These are phyloP conservation scores for Brassicogethes aeneus DNA, from an alignment of 2,888 invertebrate species.

Conservation along the genomic window DNA sequence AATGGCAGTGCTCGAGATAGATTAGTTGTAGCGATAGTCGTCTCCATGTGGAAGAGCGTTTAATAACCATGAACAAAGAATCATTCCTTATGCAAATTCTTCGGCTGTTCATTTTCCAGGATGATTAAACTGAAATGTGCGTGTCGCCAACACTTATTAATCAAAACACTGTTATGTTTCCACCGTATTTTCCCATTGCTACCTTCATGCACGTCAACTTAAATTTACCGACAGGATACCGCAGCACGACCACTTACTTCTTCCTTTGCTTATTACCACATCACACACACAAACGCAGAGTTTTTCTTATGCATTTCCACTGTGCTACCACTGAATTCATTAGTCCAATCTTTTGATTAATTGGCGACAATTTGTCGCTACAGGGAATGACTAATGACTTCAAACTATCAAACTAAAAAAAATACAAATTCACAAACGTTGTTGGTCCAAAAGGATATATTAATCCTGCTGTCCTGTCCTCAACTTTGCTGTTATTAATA, in stretches of 20 bases:
- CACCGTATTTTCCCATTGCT: slow-evolving; percentile 20
- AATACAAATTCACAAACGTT: too few relatives aligned
- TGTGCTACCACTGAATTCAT: too few relatives aligned
- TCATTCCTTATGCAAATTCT: slow-evolving; percentile 35
- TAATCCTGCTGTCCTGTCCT: slow-evolving; percentile 15
- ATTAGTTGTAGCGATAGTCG: slow-evolving; percentile 1
- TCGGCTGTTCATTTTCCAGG: slow-evolving; percentile 31
- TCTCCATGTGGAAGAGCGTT: slow-evolving; percentile 15
- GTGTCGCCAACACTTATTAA: slow-evolving; percentile 40
- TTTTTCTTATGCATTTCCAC: too few relatives aligned
- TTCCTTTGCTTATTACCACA: slow-evolving; percentile 1
- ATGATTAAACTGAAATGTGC: slow-evolving; percentile 40
- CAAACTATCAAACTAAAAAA: too few relatives aligned
- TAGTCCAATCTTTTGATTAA: too few relatives aligned
- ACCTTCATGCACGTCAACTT: slow-evolving; percentile 1
- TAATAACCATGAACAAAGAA: slow-evolving; percentile 36
- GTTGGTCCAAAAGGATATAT: too few relatives aligned
- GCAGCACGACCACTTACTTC: neutral
- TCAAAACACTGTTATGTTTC: slow-evolving; percentile 30
- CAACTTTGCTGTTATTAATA: slow-evolving; percentile 27
- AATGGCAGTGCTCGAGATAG: neutral
- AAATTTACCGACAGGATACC: neutral
- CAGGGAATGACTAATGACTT: too few relatives aligned
- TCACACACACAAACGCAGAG: too few relatives aligned
- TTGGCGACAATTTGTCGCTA: too few relatives aligned